Base-by-base conservation (phyloP, 2,113 vertebrate genomes). In the Antidorcas marsupialis region DNA sequence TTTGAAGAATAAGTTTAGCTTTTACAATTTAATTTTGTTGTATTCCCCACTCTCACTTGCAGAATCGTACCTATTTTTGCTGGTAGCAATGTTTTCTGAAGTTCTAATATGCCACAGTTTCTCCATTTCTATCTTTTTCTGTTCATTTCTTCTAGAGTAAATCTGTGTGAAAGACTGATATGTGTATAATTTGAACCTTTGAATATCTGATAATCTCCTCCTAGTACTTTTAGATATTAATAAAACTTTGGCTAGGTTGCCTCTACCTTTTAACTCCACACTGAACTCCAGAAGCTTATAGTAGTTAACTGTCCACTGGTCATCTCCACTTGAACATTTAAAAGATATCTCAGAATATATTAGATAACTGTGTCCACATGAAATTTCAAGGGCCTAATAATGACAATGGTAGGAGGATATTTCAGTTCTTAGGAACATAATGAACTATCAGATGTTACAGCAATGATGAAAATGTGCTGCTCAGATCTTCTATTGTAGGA, bases 1-100 rank as follows among this genome's bases (percentile, higher is more conserved):
- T 94, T 97, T 92, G 11, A 67, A 89, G 47, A 92, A 53, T 92
- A 92, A 62, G 59, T 94, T 92, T 89, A 50, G 30, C 39, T 89
- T 19, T 39, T 53, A 36, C 5, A 78, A 87, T 86, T 89, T 95
- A 78, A 95, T 95, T 91, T 86, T 52, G 9, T 83, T 87, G 30
- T 50, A 67, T 78, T 62, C 55, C 92, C 87, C 21, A 55, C 6
- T 67, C 53, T 94, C 12, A 59, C 81, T 94, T 91, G 55, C 47
- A 86, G 64, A 88, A 84, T 33, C 15, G 23, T 76, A 62, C 19
- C 17, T 25, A 1, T 57, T 93, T 78, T 92, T 30, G 6, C 52
- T 85, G 13, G 17, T 88, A 59, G 23, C 36, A 57, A n/a, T 85
- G 17, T 60, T 91, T 71, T 89, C 59, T 94, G 55, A 36, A 96